These are phyloP conservation scores for Sminthopsis crassicaudata DNA, from an alignment of 2,113 vertebrate genomes.

Conservation along the genomic window DNA sequence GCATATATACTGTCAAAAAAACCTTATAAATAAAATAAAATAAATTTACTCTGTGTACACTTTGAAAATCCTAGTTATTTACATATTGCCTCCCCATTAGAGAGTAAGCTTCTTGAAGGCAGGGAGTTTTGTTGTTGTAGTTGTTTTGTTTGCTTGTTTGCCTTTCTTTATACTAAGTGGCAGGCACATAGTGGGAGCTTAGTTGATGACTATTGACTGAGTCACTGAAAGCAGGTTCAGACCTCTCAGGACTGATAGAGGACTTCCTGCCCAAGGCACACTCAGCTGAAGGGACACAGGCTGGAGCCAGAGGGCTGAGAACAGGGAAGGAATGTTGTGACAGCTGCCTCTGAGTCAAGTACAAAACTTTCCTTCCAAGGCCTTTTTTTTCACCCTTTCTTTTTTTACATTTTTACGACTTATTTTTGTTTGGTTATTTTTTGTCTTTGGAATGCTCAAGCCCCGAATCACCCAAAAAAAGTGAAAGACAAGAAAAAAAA, in stretches of 20 bases:
- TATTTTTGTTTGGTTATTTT: slow-evolving; percentile 1
- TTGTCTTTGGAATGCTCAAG: neutral
- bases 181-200: neutral
- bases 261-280: neutral
- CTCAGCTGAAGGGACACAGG: neutral
- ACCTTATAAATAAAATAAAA: too few species aligned
- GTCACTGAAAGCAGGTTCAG: neutral
- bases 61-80: neutral
- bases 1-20: too few species aligned
- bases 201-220: neutral
- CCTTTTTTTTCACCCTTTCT: neutral
- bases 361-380: slow-evolving; percentile 2
- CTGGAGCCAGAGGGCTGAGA: neutral
- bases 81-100: neutral
- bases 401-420: neutral
- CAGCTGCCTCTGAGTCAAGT: neutral
- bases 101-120: neutral
- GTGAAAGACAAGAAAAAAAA: neutral
- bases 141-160: neutral
- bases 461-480: neutral
- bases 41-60: neutral
- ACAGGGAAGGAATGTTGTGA: neutral
- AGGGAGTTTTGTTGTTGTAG: neutral
- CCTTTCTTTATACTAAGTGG: neutral
- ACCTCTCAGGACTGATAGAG: neutral